Percentiles rank a stretch among this genome's conserved stretches.
Evolutionary conservation across 1,140 invertebrate genomes (phyloP).

Genomic region (Philopotamus ludificatus): DNA sequence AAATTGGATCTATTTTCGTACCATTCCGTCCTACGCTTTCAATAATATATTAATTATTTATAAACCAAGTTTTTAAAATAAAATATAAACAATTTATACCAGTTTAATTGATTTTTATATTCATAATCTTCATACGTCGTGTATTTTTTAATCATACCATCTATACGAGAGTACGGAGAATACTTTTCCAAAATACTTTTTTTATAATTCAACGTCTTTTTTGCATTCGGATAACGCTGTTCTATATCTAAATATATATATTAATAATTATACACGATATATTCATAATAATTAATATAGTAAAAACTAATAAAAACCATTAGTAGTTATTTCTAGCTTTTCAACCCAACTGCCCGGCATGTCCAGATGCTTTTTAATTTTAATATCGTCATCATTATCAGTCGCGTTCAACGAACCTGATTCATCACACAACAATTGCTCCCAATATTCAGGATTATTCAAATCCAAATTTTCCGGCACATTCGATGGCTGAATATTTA

Average conservation of each 20-base stretch:
- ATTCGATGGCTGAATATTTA: conserved; percentile 47
- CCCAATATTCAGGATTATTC: conserved; percentile 62
- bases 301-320: conserved; percentile 55
- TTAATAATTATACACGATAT: too few relatives aligned
- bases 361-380: conserved; percentile 72
- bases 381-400: conserved; percentile 52
- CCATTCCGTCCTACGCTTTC: conserved; percentile 60
- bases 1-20: conserved; percentile 71
- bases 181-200: conserved; percentile 74
- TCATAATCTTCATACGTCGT: conserved; percentile 69
- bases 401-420: not conserved
- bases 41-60: conserved; percentile 12
- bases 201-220: conserved; percentile 73
- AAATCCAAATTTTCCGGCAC: conserved; percentile 56
- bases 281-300: too few relatives aligned
- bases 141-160: conserved; percentile 70
- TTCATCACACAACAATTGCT: conserved; percentile 68
- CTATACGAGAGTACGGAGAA: conserved; percentile 69
- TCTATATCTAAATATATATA: conserved; percentile 62
- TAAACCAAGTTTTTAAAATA: not conserved
- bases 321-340: conserved; percentile 64
- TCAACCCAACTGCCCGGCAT: conserved; percentile 79
- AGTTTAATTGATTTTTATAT: conserved; percentile 58
- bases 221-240: conserved; percentile 69
- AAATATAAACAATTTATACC: conserved; percentile 38